Percentiles rank a stretch among this genome's conserved stretches.
phyloP scores from a whole-genome alignment of 2,113 vertebrate genomes.

The Poeciliopsis occidentalis region DNA sequence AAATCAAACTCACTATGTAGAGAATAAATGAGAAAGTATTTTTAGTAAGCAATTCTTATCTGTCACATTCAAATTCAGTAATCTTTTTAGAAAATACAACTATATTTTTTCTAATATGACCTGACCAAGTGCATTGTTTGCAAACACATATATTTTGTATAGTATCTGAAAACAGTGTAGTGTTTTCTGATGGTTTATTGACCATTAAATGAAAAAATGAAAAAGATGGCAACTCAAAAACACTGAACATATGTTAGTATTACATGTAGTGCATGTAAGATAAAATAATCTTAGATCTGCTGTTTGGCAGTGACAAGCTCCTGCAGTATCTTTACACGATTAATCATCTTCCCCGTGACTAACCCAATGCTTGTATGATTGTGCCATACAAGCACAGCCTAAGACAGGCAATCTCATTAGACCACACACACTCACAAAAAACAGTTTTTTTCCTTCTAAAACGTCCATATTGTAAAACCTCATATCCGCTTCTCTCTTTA shows the following conservation, averaged over 20 bases:
- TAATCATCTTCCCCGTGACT: constrained; percentile 71
- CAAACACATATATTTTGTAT: background rate
- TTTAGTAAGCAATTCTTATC: background rate
- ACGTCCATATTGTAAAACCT: constrained; percentile 54
- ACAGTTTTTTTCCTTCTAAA: constrained; percentile 18
- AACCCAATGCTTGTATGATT: constrained; percentile 41
- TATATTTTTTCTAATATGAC: background rate
- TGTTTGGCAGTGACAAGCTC: constrained; percentile 52
- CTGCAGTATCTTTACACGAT: constrained; percentile 62
- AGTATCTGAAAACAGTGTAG: background rate
- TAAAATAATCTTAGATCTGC: constrained; percentile 38
- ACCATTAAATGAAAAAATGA: background rate
- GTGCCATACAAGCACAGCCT: constrained; percentile 59
- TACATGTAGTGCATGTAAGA: constrained; percentile 20
- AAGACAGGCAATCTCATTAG: constrained; percentile 60
- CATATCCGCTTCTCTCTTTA: constrained; percentile 60
- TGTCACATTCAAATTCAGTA: background rate
- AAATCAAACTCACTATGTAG: background rate
- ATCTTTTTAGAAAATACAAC: background rate
- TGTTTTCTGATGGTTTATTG: background rate
- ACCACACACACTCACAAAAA: constrained; percentile 38
- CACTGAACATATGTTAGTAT: background rate
- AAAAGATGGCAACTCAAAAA: background rate
- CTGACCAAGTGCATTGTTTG: background rate
- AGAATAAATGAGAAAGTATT: no score